Base-by-base conservation (phyloP, 2,888 invertebrate genomes). In the Resseliella maxima region DNA sequence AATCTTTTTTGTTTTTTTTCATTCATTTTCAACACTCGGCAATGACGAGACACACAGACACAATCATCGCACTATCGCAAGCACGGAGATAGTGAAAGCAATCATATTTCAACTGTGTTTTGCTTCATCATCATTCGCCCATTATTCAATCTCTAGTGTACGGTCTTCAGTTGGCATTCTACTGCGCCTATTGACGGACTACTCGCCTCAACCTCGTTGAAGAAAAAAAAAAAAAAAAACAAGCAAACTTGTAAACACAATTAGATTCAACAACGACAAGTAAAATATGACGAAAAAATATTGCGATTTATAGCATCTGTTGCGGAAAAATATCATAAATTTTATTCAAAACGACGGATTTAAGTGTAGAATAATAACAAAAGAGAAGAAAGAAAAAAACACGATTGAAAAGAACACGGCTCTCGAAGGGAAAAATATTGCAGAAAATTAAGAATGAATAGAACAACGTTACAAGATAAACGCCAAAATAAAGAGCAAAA, bases 71-170 rank as follows among this genome's bases (percentile, higher is more conserved):
- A 50, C 46, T 50, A 50, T 50, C 46, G 18, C 46, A 50, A 50
- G 18, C 46, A 50, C 72, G 8, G 31, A 72, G 72, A 72, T 72
- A 72, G 72, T 72, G 31, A 31, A 72, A 72, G 72, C 35, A 72
- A 72, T 72, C 72, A 72, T 72, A 59, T 59, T 59, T 59, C 50
- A 2, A 35, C n/a, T 72, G 15, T 72, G 12, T 72, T 72, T 72
- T 72, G 72, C 31, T 35, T 59, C 72, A 3, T 15, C 72, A 3
- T 15, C 31, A 72, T 72, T 72, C 72, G 15, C 18, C n/a, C 27
- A 31, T 27, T 27, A 31, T 35, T 27, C 1, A 72, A 72, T 72
- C 46, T 50, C 18, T 50, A 41, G 41, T 41, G 41, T n/a, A 41
- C 6, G 12, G 12, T 3, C 21, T 50, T 59, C 24, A 72, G 72